Evolutionary conservation across 2,888 invertebrate species (phyloP), one percentile per base, ranked within the genome.

Genomic region (Agrotis clavis): DNA sequence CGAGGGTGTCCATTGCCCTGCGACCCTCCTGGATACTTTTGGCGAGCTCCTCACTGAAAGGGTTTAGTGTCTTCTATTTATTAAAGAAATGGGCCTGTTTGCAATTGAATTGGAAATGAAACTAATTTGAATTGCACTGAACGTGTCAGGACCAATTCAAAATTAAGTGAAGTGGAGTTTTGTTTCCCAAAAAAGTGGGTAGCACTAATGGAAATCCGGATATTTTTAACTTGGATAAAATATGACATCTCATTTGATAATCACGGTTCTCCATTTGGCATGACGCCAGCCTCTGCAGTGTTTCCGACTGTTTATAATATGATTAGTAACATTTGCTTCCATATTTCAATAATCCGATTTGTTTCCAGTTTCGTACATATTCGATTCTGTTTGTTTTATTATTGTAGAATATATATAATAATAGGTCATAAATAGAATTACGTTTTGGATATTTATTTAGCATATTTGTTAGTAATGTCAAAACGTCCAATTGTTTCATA

Each of bases 1-100:
- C 83, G 84, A 86, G 85, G 81, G 90, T 87, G 90, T 89, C 88
- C 88, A 85, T 89, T 85, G 87, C 88, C 77, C 87, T 67, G 68
- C 84, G 88, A 89, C 88, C 89, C 76, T 82, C 70, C 60, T 69
- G 61, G 71, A 64, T 82, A 82, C 66, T 76, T 77, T 77, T 30
- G 11, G 51, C 48, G 53, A 74, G 74, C 65, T 77, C 76, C 65
- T 70, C 62, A 77, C 56, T 68, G 48, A 80, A 85, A 86, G 80
- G 73, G 75, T 80, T 82, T 78, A 64, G 66, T 80, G 74, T 82
- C 79, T 82, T 64, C 76, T 77, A 79, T 86, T 84, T 85, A 81
- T 68, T 63, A 71, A 69, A 60, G 56, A 61, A 53, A 50, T 51
- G 57, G 19, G n/a, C 30, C 9, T 71, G 75, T 71, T 80, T 56